Evolutionary conservation across 2,888 invertebrate genomes (phyloP).

Genomic region (Sacculina carcini): DNA sequence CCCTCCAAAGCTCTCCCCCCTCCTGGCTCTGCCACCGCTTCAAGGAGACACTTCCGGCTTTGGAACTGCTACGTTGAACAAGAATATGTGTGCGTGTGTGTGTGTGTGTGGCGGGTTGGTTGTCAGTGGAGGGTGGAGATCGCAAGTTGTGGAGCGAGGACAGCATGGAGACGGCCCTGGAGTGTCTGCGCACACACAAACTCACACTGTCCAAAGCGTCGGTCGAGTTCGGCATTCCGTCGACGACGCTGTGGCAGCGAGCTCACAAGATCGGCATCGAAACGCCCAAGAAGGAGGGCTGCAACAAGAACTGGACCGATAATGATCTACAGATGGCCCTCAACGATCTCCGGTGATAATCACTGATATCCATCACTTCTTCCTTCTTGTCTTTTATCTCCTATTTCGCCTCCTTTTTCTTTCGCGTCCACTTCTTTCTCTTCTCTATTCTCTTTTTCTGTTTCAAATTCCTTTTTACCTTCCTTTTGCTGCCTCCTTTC

Average conservation of each 20-base stretch:
- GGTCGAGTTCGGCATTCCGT: constrained; percentile 62
- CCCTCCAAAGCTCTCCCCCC: background rate
- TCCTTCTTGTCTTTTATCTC: no score
- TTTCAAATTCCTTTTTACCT: no score
- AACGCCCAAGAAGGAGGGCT: constrained; percentile 69
- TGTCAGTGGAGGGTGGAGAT: no score
- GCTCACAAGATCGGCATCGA: constrained; percentile 60
- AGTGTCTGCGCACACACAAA: constrained; percentile 54
- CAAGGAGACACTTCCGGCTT: no score
- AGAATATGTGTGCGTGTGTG: no score
- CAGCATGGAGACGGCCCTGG: constrained; percentile 66
- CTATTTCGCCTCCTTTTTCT: no score
- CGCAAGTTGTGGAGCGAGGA: constrained; percentile 42
- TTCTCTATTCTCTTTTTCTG: no score
- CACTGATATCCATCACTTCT: constrained; percentile 19
- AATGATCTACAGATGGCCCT: constrained; percentile 53
- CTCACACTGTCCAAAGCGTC: constrained; percentile 73
- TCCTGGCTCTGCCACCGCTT: background rate
- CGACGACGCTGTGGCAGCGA: constrained; percentile 70
- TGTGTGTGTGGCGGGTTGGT: no score
- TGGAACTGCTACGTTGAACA: no score
- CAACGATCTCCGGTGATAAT: constrained; percentile 52
- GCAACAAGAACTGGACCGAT: constrained; percentile 64
- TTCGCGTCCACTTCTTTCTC: no score
- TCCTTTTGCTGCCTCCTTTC: no score